Conservation (phyloP, 2,888 invertebrate genomes). For the Balanococcus diminutus region DNA sequence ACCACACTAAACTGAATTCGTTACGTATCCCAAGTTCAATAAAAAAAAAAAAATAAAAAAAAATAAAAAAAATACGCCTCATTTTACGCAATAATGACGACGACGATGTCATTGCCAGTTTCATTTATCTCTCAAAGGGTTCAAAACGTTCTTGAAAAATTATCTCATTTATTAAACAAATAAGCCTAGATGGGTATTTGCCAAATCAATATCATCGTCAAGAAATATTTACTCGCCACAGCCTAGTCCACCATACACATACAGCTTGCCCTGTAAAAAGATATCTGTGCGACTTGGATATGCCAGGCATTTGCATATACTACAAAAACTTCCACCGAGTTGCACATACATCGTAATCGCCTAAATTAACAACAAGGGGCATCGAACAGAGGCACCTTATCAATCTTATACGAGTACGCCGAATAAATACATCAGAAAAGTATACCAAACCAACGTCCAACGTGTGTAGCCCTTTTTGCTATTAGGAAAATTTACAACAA, state of each 20-base stretch:
- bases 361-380: neutral
- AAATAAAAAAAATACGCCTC: too few relatives aligned
- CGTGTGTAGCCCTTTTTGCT: neutral
- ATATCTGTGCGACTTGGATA: neutral
- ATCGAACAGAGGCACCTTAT: neutral
- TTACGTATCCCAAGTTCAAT: too few relatives aligned
- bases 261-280: neutral
- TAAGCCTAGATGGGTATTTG: neutral
- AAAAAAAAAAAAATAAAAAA: too few relatives aligned
- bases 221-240: neutral
- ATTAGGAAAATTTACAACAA: neutral
- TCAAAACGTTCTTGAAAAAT: neutral
- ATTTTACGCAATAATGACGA: neutral
- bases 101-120: neutral
- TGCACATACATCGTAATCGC: neutral
- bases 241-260: neutral
- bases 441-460: too few relatives aligned
- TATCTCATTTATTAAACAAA: neutral
- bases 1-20: too few relatives aligned
- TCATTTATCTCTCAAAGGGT: neutral
- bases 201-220: neutral
- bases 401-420: neutral
- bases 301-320: neutral
- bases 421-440: neutral
- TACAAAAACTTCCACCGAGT: neutral